phyloP scores from a whole-genome alignment of 2,888 invertebrate species.

The Bombyx huttoni region DNA sequence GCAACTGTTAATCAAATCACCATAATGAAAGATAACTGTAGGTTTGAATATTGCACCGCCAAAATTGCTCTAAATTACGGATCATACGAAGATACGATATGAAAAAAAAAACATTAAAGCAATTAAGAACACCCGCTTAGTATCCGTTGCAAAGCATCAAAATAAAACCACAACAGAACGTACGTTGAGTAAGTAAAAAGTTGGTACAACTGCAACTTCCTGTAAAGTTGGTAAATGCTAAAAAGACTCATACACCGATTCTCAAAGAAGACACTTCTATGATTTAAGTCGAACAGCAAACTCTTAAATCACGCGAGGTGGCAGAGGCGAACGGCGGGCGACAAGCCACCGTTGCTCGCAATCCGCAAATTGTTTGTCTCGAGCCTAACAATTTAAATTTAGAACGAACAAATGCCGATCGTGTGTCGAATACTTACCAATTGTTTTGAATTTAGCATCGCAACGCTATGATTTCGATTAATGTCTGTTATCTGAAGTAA shows the following conservation, averaged over 20 bases:
- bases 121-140: constrained; percentile 18
- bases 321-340: constrained; percentile 44
- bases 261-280: constrained; percentile 48
- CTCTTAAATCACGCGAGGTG: constrained; percentile 62
- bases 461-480: constrained; percentile 23
- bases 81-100: constrained; percentile 5
- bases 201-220: constrained; percentile 33
- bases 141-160: constrained; percentile 22
- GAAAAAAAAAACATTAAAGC: constrained; percentile 8
- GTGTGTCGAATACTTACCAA: constrained; percentile 56
- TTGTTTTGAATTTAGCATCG: constrained; percentile 59
- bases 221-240: constrained; percentile 36
- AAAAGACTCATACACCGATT: constrained; percentile 43
- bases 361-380: constrained; percentile 67
- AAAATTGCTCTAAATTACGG: constrained; percentile 3
- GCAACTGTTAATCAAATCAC: constrained; percentile 3
- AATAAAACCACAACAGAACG: constrained; percentile 42
- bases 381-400: constrained; percentile 68
- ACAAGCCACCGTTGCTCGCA: constrained; percentile 54
- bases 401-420: constrained; percentile 63
- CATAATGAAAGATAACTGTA: constrained; percentile 5
- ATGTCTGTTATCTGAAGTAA: too few species aligned
- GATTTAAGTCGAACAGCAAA: constrained; percentile 52
- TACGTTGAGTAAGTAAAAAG: constrained; percentile 27
- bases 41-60: constrained; percentile 1